phyloP scores from a whole-genome alignment of 2,797 vertebrate genomes.

The Gorsachius magnificus region DNA sequence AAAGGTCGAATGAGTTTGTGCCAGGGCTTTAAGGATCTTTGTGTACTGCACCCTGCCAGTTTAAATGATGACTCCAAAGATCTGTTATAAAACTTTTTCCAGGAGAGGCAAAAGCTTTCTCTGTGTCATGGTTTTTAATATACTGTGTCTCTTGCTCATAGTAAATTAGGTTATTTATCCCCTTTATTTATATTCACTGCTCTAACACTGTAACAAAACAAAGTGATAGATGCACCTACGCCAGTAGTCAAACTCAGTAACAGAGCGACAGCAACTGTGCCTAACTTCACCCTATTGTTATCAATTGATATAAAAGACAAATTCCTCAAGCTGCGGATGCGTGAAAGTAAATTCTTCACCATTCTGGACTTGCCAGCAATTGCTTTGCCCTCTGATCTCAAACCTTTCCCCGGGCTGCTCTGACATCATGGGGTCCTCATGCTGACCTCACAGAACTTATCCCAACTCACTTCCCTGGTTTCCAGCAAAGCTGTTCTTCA shows the following conservation, averaged over 20 bases:
- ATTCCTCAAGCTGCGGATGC: background rate
- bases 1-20: conserved; percentile 15
- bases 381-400: conserved; percentile 17
- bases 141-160: background rate
- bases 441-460: background rate
- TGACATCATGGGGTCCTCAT: background rate
- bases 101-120: conserved; percentile 21
- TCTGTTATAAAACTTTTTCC: conserved; percentile 43
- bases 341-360: conserved; percentile 7
- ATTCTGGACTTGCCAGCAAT: background rate
- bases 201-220: conserved; percentile 28
- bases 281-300: conserved; percentile 23
- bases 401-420: background rate
- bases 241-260: conserved; percentile 17
- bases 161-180: conserved; percentile 62
- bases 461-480: background rate
- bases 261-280: conserved; percentile 17
- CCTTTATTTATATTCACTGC: conserved; percentile 43
- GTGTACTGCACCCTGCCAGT: conserved; percentile 26
- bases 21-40: background rate
- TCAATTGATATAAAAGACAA: conserved; percentile 49
- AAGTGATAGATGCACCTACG: conserved; percentile 37
- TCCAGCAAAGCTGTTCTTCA: background rate
- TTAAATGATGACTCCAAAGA: conserved; percentile 54
- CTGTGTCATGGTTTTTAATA: conserved; percentile 33